Base-by-base conservation (phyloP, 2,797 vertebrate genomes). In the Pseudotriccus pelzelni region DNA sequence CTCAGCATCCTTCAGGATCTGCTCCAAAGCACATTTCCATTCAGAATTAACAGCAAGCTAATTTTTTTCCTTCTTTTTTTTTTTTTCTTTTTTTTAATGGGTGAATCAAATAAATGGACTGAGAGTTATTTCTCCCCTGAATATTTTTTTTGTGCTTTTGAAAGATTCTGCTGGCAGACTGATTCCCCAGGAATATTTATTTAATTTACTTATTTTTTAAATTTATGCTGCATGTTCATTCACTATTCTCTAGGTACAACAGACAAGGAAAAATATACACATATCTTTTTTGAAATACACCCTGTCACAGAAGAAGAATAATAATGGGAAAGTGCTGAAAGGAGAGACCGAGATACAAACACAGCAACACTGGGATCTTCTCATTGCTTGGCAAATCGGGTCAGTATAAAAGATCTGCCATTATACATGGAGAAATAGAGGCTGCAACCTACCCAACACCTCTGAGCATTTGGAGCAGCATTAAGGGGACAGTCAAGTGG, bases 201-300 rank as follows among this genome's bases (percentile, higher is more conserved):
- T 94, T 93, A 83, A 94, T 93, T 95, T 87, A 73, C 64, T 84
- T 75, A 64, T 44, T 96, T 87, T 87, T 83, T 7, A 55, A 90
- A 94, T 91, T 96, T 92, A 93, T 81, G 44, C 83, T 60, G 41
- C 10, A 1, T 23, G 20, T 84, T 91, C 70, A 30, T 80, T 93
- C 25, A 6, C 50, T 73, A 5, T 81, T 90, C 80, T 87, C 80
- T 53, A 73, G 59, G 85, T 76, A 67, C 27, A 28, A 28, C 30
- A 79, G 37, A 55, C 0, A 18, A 47, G 30, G 46, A 93, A 63
- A 39, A 93, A 92, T 8, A 62, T 3, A 44, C 7, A 44, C 13
- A 5, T 12, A 22, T 25, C 20, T 39, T 60, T 39, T 62, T 50
- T 86, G 41, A 94, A 91, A 90, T 84, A 90, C 5, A 58, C 36